phyloP scores from a whole-genome alignment of 2,888 invertebrate species.

The Hypolimnas misippus region DNA sequence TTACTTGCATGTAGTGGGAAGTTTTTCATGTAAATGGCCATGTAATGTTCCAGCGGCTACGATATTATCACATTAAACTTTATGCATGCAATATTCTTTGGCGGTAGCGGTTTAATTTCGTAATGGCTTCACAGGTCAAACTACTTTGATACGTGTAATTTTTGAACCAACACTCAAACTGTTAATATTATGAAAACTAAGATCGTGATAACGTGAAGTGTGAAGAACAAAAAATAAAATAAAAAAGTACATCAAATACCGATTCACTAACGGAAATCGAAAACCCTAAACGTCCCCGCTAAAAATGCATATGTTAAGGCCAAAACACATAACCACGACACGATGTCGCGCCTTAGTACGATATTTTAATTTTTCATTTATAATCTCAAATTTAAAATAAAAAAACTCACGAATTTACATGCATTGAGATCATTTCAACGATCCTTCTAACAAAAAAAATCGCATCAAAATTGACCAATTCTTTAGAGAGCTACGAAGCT shows the following conservation, averaged over 20 bases:
- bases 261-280: too few relatives aligned
- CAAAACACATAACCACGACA: too few relatives aligned
- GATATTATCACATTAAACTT: conserved; percentile 60
- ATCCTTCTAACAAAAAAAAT: too few relatives aligned
- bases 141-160: conserved; percentile 17
- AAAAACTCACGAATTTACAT: too few relatives aligned
- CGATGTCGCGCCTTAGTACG: too few relatives aligned
- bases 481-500: too few relatives aligned
- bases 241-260: neutral
- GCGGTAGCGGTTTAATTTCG: conserved; percentile 40
- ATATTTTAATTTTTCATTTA: too few relatives aligned
- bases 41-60: conserved; percentile 56
- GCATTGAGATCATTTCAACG: too few relatives aligned
- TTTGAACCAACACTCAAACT: conserved; percentile 11
- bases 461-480: too few relatives aligned
- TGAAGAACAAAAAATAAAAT: neutral
- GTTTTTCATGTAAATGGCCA: conserved; percentile 60
- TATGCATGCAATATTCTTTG: conserved; percentile 53
- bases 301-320: too few relatives aligned
- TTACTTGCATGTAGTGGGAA: conserved; percentile 27
- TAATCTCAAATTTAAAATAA: too few relatives aligned
- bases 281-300: too few relatives aligned
- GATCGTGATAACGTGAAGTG: neutral
- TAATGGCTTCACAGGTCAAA: conserved; percentile 56
- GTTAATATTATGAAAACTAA: neutral